Conservation (phyloP, 2,113 vertebrate species). For the Lophura nycthemera region DNA sequence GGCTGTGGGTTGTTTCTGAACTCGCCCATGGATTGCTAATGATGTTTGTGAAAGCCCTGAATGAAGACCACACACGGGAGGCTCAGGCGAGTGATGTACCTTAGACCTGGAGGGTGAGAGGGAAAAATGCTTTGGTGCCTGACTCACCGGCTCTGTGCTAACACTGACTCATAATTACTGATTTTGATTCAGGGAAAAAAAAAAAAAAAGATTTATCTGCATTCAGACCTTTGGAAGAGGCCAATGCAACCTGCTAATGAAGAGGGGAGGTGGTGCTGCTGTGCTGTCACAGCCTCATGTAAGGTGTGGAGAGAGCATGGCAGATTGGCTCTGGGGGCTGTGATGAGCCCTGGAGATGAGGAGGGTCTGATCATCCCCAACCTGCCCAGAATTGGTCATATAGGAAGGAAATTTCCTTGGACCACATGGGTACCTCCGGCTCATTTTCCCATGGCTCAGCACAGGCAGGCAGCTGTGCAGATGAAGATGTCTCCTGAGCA, state of each 20-base stretch:
- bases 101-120: slow-evolving; percentile 40
- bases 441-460: rapidly evolving
- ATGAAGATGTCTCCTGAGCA: slow-evolving; percentile 32
- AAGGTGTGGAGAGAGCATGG: rapidly evolving
- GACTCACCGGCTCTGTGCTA: slow-evolving; percentile 53
- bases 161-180: slow-evolving; percentile 52
- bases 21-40: background rate
- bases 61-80: slow-evolving; percentile 56
- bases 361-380: background rate
- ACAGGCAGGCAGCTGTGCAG: background rate
- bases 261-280: background rate
- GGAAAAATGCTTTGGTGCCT: slow-evolving; percentile 51
- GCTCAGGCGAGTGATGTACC: background rate
- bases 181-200: slow-evolving; percentile 31
- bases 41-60: slow-evolving; percentile 44
- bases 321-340: background rate
- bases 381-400: rapidly evolving
- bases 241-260: background rate
- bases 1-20: background rate
- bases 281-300: rapidly evolving
- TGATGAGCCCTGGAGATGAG: background rate
- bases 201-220: slow-evolving; percentile 59
- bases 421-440: rapidly evolving
- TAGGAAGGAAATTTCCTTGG: background rate
- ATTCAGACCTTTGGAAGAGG: slow-evolving; percentile 23